These are phyloP conservation scores for Scomber scombrus DNA, from an alignment of 2,113 vertebrate species.

Conservation along the genomic window DNA sequence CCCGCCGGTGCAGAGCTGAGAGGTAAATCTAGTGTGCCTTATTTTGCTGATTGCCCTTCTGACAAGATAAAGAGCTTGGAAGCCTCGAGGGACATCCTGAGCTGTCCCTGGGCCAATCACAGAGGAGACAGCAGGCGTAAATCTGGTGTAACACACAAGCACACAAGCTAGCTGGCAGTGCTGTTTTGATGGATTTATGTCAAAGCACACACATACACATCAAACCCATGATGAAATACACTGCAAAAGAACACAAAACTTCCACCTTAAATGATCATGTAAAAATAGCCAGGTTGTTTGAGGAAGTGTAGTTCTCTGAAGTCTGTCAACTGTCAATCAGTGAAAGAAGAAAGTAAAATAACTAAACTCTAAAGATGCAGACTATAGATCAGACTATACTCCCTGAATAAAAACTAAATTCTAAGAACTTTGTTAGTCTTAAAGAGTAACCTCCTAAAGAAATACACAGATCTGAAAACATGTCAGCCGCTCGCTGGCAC, in stretches of 20 bases:
- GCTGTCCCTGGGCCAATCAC: conserved; percentile 57
- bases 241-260: conserved; percentile 26
- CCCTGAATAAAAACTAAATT: not conserved
- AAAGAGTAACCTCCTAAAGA: not conserved
- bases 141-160: conserved; percentile 34
- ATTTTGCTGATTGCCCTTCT: conserved; percentile 58
- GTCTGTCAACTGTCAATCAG: conserved; percentile 14
- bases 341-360: not conserved
- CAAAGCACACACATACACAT: not conserved
- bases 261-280: conserved; percentile 21
- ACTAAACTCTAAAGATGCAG: not conserved
- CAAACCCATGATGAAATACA: conserved; percentile 16
- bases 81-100: conserved; percentile 35
- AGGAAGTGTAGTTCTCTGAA: conserved; percentile 12
- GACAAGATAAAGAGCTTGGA: conserved; percentile 64
- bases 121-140: conserved; percentile 48
- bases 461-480: not conserved
- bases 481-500: not conserved
- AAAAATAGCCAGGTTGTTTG: conserved; percentile 4
- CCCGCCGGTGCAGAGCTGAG: not conserved
- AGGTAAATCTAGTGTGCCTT: conserved; percentile 55
- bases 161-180: conserved; percentile 32
- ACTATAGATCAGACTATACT: not conserved
- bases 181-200: conserved; percentile 55
- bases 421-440: not conserved